Conservation (phyloP, 2,797 vertebrate genomes). For the Ptychadena robeensis region DNA sequence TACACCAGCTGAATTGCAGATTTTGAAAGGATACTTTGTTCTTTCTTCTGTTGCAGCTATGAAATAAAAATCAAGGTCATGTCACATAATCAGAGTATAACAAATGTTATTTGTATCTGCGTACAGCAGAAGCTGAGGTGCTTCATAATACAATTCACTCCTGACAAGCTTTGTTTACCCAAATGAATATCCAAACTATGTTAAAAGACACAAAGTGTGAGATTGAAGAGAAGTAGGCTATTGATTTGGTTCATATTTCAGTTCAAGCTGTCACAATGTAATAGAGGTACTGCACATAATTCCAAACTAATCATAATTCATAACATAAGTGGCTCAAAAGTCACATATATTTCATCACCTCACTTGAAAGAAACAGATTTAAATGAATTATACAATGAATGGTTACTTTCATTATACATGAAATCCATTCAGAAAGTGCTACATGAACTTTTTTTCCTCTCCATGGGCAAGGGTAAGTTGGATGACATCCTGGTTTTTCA, state of each 20-base stretch:
- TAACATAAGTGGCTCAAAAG: constrained; percentile 11
- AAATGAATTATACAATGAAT: constrained; percentile 18
- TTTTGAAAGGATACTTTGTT: not conserved
- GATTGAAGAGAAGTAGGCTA: constrained; percentile 25
- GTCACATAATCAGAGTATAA: not conserved
- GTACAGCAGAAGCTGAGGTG: not conserved
- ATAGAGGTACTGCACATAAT: constrained; percentile 34
- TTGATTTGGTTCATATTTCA: constrained; percentile 52
- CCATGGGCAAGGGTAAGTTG: too few relatives aligned
- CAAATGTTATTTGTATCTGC: constrained; percentile 21
- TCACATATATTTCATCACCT: constrained; percentile 23
- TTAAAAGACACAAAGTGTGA: constrained; percentile 39
- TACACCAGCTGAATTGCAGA: not conserved
- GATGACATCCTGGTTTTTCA: too few relatives aligned
- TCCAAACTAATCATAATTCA: constrained; percentile 28
- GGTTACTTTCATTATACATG: constrained; percentile 3
- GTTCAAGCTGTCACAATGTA: constrained; percentile 27
- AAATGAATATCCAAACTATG: constrained; percentile 24
- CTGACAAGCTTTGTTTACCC: constrained; percentile 25
- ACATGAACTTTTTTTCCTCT: too few relatives aligned
- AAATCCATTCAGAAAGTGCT: too few relatives aligned
- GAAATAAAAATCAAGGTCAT: constrained; percentile 18
- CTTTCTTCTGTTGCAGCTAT: not conserved
- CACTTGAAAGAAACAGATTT: not conserved
- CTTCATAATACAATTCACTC: constrained; percentile 11